Percentiles rank a stretch among this genome's conserved stretches.
Conservation (phyloP, 2,888 invertebrate genomes). For the Linnaemya vulpina region DNA sequence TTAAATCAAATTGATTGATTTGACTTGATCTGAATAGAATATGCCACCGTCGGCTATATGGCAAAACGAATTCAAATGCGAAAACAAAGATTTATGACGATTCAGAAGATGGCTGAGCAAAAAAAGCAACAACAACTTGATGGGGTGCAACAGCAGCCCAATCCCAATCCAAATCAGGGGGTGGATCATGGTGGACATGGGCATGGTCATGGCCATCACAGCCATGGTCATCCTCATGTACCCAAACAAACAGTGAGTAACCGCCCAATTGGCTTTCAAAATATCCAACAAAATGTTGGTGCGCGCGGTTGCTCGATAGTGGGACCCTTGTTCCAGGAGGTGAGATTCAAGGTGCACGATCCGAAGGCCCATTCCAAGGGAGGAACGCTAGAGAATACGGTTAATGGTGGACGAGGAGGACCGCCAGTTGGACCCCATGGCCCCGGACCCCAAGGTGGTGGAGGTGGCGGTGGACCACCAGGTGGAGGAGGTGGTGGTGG, state of each 20-base stretch:
- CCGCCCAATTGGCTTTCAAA: conserved; percentile 84
- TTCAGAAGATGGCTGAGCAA: conserved; percentile 96
- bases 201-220: conserved; percentile 83
- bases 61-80: conserved; percentile 98
- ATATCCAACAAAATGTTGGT: conserved; percentile 84
- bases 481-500: conserved; percentile 79
- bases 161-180: conserved; percentile 88
- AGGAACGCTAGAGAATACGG: conserved; percentile 94
- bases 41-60: conserved; percentile 99
- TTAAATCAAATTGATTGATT: conserved; percentile 66
- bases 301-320: conserved; percentile 86
- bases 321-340: conserved; percentile 91
- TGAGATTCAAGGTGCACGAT: conserved; percentile 97
- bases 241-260: conserved; percentile 84
- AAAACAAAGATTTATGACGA: conserved; percentile 94
- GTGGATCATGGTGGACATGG: conserved; percentile 83
- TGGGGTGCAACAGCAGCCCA: conserved; percentile 89
- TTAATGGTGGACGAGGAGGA: conserved; percentile 90
- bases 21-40: conserved; percentile 87
- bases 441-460: conserved; percentile 80
- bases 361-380: conserved; percentile 97
- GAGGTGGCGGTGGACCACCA: conserved; percentile 81
- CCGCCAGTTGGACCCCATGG: conserved; percentile 85
- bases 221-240: conserved; percentile 84
- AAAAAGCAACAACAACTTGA: conserved; percentile 93